Base-by-base conservation (phyloP, 2,113 vertebrate genomes). In the Dicaeum eximium region DNA sequence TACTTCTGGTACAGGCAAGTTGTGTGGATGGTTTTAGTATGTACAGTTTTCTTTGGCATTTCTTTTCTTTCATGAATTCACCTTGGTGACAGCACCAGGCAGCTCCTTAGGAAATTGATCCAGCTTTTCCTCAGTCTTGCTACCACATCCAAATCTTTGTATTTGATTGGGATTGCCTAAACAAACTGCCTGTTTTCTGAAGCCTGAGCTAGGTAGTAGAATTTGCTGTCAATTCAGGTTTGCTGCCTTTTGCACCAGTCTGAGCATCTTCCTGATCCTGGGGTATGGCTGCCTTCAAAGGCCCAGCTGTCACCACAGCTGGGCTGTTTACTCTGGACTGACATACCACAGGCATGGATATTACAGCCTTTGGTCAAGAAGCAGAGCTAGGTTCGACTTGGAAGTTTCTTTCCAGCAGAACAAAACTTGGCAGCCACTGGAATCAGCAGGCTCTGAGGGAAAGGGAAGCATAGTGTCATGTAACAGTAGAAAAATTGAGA, bases 291-390 rank as follows among this genome's bases (percentile, higher is more conserved):
- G 33, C 33, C 15, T 50, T 53, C 2, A 2, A 28, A 69, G 38
- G 6, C 15, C 10, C 37, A 2, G 5, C 54, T 64, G 67, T 42
- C 72, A n/a, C 2, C 16, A 4, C 44, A 25, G 9, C 28, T n/a
- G 50, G 25, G 24, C 25, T 80, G 3, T 69, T 82, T 64, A 8
- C 37, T 71, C 44, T 38, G 25, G 66, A 16, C 33, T 77, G 60
- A 31, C 6, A 7, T 18, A 18, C 40, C 51, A 21, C 0, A 6
- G 54, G 22, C 35, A 24, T 1, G 1, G 33, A 2, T 40, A 1
- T 58, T 81, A 25, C 11, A 62, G 47, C 47, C 31, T 58, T 61
- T 57, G 50, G 28, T 51, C 31, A 57, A 58, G 74, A 71, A 78
- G 56, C 38, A 78, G 69, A 77, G 30, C 53, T 81, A 1, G 37